These are phyloP conservation scores for Grallaria varia DNA, from an alignment of 2,113 vertebrate genomes.

Conservation along the genomic window DNA sequence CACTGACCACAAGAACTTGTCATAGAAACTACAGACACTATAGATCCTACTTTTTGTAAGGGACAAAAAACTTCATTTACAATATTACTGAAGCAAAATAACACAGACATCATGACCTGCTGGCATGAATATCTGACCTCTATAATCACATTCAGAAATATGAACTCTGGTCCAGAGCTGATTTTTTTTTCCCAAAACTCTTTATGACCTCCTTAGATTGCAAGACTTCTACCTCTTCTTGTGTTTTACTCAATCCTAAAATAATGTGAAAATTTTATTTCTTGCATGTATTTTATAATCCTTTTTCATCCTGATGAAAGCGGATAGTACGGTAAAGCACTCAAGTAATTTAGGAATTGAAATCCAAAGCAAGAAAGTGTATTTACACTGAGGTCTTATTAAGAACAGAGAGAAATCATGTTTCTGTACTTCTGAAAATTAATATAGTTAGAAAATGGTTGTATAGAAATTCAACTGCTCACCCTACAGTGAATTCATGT, in stretches of 20 bases:
- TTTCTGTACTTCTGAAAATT: neutral
- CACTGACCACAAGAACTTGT: neutral
- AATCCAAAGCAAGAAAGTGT: neutral
- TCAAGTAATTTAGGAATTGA: neutral
- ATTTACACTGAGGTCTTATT: neutral
- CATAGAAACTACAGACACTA: neutral
- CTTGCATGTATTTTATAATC: neutral
- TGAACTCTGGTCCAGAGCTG: neutral
- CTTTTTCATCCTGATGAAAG: neutral
- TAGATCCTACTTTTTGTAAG: neutral
- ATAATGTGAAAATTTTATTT: neutral
- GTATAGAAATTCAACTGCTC: neutral
- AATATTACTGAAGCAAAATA: neutral
- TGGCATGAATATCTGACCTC: neutral
- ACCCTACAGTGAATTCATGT: neutral
- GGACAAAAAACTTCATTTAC: neutral
- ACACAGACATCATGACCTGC: neutral
- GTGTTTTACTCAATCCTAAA: neutral
- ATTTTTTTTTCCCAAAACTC: neutral
- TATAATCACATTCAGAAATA: neutral
- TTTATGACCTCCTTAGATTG: neutral
- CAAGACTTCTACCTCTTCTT: neutral
- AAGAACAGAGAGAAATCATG: neutral
- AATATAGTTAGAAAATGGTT: neutral
- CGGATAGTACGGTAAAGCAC: neutral